Evolutionary conservation across 2,888 invertebrate species (phyloP).

Genomic region (Patella depressa): DNA sequence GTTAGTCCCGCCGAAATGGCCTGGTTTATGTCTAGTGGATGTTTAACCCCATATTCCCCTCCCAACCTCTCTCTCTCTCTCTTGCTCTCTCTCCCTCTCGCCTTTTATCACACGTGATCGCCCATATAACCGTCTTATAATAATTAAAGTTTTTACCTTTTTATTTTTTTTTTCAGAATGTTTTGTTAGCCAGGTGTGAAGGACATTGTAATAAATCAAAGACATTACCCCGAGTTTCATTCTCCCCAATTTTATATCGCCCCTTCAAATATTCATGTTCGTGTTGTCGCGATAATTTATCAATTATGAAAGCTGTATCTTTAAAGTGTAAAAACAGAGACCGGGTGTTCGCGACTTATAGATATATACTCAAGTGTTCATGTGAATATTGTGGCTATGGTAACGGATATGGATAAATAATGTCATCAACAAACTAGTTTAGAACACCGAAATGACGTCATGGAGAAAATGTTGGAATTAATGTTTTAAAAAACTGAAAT

Average conservation of each 20-base stretch:
- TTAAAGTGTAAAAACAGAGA: slow-evolving; percentile 38
- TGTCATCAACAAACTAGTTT: no score
- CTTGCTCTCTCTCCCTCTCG: no score
- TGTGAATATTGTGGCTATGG: slow-evolving; percentile 33
- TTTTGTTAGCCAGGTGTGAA: slow-evolving; percentile 44
- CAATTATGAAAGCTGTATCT: slow-evolving; percentile 48
- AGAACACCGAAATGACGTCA: no score
- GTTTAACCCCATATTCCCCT: no score
- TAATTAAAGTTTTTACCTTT: no score
- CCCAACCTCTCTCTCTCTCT: no score
- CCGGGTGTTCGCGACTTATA: slow-evolving; percentile 43
- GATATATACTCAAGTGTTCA: slow-evolving; percentile 44
- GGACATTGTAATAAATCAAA: slow-evolving; percentile 42
- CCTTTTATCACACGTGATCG: no score
- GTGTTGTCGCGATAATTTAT: slow-evolving; percentile 43
- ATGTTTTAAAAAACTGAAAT: no score
- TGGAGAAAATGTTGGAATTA: no score
- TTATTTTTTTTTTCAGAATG: slow-evolving; percentile 37
- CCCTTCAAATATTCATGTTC: slow-evolving; percentile 44
- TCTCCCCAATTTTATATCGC: slow-evolving; percentile 41
- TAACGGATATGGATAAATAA: slow-evolving; percentile 4
- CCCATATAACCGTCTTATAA: no score
- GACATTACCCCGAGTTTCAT: slow-evolving; percentile 42
- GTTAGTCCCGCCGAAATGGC: no score
- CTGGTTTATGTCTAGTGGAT: no score